Conservation (phyloP, 2,888 invertebrate species). For the Scrobipalpa costella region DNA sequence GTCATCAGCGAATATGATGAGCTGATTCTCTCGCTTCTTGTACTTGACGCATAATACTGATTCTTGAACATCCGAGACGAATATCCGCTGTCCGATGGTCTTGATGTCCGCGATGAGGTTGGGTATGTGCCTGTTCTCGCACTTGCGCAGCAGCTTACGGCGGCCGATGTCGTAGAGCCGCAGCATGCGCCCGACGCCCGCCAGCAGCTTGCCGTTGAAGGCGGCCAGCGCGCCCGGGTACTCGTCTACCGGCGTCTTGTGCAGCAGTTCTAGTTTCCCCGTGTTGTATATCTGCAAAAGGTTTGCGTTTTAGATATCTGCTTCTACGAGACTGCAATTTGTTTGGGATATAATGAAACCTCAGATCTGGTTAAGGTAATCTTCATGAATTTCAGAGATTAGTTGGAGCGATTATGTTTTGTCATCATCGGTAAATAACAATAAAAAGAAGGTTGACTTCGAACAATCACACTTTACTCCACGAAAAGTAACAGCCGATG, state of each 20-base stretch:
- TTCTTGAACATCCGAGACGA: conserved; percentile 97
- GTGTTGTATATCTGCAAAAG: conserved; percentile 84
- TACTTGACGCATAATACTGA: conserved; percentile 98
- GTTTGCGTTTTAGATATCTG: conserved; percentile 22
- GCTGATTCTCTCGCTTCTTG: conserved; percentile 96
- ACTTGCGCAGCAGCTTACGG: conserved; percentile 97
- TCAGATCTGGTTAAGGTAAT: conserved; percentile 26
- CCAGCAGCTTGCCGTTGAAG: conserved; percentile 94
- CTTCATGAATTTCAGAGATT: conserved; percentile 27
- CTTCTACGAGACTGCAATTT: too few relatives aligned
- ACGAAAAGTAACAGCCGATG: too few relatives aligned
- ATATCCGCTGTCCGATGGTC: conserved; percentile 96
- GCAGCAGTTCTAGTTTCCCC: conserved; percentile 93
- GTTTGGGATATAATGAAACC: neutral
- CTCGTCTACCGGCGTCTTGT: conserved; percentile 96
- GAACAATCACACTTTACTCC: too few relatives aligned
- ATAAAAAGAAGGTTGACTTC: neutral
- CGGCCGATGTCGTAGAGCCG: conserved; percentile 96
- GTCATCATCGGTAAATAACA: conserved; percentile 12
- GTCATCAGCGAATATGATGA: conserved; percentile 99
- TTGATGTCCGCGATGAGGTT: conserved; percentile 96
- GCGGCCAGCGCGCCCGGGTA: conserved; percentile 93
- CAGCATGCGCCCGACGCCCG: conserved; percentile 95
- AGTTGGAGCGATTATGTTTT: conserved; percentile 21
- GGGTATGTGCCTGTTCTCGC: conserved; percentile 98